phyloP scores from a whole-genome alignment of 2,113 vertebrate species.

The Astur gentilis region DNA sequence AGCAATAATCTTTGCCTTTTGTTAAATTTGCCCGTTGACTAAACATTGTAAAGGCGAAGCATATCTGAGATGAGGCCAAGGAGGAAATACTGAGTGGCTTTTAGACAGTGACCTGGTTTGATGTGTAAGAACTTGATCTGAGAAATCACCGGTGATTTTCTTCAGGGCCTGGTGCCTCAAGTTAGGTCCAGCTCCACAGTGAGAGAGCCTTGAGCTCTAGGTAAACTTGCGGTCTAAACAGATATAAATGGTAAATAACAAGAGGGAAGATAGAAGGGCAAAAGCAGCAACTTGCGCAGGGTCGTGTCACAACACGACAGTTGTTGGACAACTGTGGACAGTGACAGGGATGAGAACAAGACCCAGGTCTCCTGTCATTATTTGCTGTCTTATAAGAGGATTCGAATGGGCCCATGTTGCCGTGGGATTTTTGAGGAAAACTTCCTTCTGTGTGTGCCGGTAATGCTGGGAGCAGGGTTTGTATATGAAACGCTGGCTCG shows the following conservation, averaged over 20 bases:
- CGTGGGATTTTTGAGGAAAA: not conserved
- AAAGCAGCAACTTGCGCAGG: not conserved
- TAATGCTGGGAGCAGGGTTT: not conserved
- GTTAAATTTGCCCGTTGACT: not conserved
- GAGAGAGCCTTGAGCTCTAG: not conserved
- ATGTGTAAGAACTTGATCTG: not conserved
- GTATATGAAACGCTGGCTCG: not conserved
- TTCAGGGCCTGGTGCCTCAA: not conserved
- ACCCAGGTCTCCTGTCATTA: accelerated
- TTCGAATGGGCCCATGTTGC: not conserved
- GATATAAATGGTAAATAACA: not conserved
- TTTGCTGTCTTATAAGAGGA: not conserved
- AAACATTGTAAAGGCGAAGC: not conserved
- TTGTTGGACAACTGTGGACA: not conserved
- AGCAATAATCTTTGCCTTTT: not conserved
- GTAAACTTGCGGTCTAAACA: not conserved
- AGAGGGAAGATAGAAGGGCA: not conserved
- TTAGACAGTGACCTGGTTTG: not conserved
- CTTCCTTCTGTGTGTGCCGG: not conserved
- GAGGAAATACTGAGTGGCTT: not conserved
- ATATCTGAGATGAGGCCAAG: not conserved
- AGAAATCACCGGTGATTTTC: not conserved
- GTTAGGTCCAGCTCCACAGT: not conserved
- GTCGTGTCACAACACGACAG: not conserved
- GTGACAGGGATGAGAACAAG: not conserved